Percentiles rank a stretch among this genome's conserved stretches.
Evolutionary conservation across 2,797 vertebrate species (phyloP).

Genomic region (Rhabdomys pumilio): DNA sequence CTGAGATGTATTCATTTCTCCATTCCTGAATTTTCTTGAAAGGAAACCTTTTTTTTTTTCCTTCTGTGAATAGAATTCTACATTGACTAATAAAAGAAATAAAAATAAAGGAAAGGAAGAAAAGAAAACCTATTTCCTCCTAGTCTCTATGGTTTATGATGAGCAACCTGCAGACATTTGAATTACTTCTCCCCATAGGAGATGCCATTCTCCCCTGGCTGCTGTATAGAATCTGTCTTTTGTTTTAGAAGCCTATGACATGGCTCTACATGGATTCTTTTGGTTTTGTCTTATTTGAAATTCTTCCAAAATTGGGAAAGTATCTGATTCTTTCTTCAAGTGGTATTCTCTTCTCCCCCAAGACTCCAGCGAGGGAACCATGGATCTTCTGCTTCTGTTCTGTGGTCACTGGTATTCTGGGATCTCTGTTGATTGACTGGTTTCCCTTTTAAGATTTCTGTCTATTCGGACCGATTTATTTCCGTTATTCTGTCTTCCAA

Average conservation of each 20-base stretch:
- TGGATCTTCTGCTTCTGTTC: not conserved
- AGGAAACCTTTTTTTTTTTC: not conserved
- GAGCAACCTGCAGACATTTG: not conserved
- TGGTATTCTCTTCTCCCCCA: not conserved
- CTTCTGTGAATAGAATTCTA: not conserved
- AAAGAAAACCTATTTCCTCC: not conserved
- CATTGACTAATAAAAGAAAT: not conserved
- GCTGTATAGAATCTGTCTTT: not conserved
- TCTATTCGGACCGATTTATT: not conserved
- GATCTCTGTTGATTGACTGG: not conserved
- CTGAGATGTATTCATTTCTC: conserved; percentile 26
- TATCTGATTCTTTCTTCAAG: not conserved
- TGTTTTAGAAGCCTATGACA: not conserved
- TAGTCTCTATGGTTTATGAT: not conserved
- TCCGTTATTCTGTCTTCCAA: not conserved
- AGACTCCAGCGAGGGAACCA: not conserved
- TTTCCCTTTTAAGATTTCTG: not conserved
- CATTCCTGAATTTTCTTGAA: not conserved
- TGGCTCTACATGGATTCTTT: not conserved
- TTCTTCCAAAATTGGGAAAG: not conserved
- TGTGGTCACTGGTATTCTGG: not conserved
- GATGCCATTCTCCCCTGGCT: not conserved
- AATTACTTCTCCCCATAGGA: not conserved
- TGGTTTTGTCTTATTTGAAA: not conserved
- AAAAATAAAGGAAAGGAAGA: too few relatives aligned